Conservation (phyloP, 2,113 vertebrate genomes). For the Origma solitaria region DNA sequence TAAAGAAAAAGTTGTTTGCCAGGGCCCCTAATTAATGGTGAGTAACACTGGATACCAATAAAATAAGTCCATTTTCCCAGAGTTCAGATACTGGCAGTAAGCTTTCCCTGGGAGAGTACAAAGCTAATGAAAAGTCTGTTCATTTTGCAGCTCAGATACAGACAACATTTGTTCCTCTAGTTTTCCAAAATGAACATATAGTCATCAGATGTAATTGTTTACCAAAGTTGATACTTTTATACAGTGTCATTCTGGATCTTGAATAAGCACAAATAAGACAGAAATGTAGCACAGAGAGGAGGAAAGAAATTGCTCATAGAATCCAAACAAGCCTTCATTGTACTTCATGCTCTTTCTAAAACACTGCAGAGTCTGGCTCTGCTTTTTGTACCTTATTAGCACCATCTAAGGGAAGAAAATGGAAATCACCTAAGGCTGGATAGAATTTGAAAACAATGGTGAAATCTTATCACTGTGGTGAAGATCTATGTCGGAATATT, state of each 20-base stretch:
- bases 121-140: slow-evolving; percentile 1
- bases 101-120: neutral
- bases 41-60: neutral
- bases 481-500: neutral
- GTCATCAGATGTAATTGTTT: slow-evolving; percentile 45
- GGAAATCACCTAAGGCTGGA: neutral
- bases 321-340: neutral
- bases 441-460: neutral
- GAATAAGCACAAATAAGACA: slow-evolving; percentile 7
- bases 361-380: neutral
- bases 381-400: slow-evolving; percentile 58
- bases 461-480: neutral
- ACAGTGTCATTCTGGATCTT: neutral
- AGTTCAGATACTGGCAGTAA: neutral
- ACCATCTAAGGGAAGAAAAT: slow-evolving; percentile 66
- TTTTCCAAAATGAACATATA: slow-evolving; percentile 23
- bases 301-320: neutral
- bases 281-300: neutral
- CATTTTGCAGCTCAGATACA: slow-evolving; percentile 11
- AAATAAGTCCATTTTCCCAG: neutral
- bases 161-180: neutral
- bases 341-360: neutral
- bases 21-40: neutral
- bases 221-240: neutral
- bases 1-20: neutral